phyloP scores from a whole-genome alignment of 2,888 invertebrate genomes.

The Agapostemon virescens region DNA sequence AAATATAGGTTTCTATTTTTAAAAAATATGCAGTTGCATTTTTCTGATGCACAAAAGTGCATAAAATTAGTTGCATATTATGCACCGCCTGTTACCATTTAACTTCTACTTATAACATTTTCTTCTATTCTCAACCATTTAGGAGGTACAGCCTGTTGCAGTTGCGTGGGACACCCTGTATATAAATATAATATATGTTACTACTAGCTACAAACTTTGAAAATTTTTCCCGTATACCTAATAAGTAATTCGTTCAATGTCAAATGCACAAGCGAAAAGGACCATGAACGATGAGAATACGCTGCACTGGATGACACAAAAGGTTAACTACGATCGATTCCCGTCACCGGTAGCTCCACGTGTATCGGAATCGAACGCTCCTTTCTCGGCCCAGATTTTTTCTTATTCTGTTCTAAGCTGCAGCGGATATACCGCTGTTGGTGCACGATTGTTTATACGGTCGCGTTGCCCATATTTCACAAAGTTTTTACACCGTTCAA shows the following conservation, averaged over 20 bases:
- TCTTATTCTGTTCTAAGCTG: neutral
- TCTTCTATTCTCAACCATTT: too few relatives aligned
- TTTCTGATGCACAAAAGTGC: too few relatives aligned
- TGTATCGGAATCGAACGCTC: neutral
- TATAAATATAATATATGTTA: too few relatives aligned
- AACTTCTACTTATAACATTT: too few relatives aligned
- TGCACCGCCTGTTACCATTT: too few relatives aligned
- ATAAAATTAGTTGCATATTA: too few relatives aligned
- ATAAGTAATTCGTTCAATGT: neutral
- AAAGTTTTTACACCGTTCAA: conserved; percentile 41
- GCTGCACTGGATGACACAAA: neutral
- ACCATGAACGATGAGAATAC: neutral
- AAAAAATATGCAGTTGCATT: too few relatives aligned
- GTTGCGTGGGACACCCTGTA: too few relatives aligned
- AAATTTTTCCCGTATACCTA: too few relatives aligned
- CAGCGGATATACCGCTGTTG: neutral
- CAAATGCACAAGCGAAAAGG: neutral
- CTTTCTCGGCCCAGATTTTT: neutral
- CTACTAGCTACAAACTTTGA: too few relatives aligned
- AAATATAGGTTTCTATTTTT: too few relatives aligned
- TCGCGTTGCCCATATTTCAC: conserved; percentile 39
- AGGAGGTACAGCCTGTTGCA: too few relatives aligned
- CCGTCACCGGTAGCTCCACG: neutral
- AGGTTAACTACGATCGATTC: neutral
- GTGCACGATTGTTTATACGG: conserved; percentile 13